phyloP scores from a whole-genome alignment of 2,888 invertebrate genomes.

The Hirtodrosophila cameraria region DNA sequence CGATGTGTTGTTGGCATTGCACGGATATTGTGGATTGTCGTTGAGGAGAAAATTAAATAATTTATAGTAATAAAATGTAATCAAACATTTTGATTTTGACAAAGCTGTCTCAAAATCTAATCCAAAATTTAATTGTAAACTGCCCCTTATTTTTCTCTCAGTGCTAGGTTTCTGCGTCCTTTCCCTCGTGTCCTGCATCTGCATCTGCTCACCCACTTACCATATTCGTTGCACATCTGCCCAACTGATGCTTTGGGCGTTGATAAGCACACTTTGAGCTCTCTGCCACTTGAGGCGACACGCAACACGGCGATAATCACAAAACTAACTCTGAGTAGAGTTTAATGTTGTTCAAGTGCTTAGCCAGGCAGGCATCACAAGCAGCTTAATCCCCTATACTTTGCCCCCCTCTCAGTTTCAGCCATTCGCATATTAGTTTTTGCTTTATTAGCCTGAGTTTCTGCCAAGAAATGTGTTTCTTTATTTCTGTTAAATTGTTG shows the following conservation, averaged over 20 bases:
- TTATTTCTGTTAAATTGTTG: slow-evolving; percentile 35
- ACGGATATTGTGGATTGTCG: too few species aligned
- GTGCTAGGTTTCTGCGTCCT: not conserved
- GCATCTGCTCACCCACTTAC: too few species aligned
- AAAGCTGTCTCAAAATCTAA: too few species aligned
- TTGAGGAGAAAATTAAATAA: too few species aligned
- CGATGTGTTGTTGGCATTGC: too few species aligned
- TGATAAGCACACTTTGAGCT: slow-evolving; percentile 71
- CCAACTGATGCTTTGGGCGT: slow-evolving; percentile 55
- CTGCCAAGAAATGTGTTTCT: slow-evolving; percentile 20
- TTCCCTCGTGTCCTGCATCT: too few species aligned
- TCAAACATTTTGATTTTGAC: too few species aligned
- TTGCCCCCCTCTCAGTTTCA: not conserved
- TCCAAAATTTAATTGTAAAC: too few species aligned
- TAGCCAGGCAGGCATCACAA: slow-evolving; percentile 7
- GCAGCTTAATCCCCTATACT: not conserved
- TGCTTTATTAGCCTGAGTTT: slow-evolving; percentile 42
- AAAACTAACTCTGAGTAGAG: slow-evolving; percentile 66
- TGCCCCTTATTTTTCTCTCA: too few species aligned
- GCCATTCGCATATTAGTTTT: slow-evolving; percentile 12
- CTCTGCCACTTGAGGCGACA: slow-evolving; percentile 61
- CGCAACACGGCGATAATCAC: slow-evolving; percentile 64
- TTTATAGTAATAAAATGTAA: too few species aligned
- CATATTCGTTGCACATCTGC: slow-evolving; percentile 40
- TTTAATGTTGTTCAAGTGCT: slow-evolving; percentile 72